phyloP scores from a whole-genome alignment of 2,888 invertebrate species.

The Autographa pulchrina region DNA sequence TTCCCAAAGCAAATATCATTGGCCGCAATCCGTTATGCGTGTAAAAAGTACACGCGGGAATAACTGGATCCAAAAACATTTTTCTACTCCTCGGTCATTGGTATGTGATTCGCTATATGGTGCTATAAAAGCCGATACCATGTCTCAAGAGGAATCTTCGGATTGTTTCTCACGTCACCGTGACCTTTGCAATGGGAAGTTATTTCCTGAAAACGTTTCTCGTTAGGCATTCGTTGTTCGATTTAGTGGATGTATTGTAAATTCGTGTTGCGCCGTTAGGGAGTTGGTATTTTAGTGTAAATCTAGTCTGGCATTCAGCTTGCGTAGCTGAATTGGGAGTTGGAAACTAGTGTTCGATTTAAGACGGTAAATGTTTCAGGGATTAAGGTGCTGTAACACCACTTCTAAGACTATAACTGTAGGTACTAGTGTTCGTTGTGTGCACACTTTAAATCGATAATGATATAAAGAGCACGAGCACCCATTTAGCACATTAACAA shows the following conservation, averaged over 20 bases:
- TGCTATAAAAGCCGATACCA: conserved; percentile 63
- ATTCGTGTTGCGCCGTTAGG: conserved; percentile 1
- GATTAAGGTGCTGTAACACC: background rate
- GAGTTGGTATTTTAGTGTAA: conserved; percentile 5
- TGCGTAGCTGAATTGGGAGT: background rate
- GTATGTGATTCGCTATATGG: conserved; percentile 45
- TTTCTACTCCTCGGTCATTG: conserved; percentile 56
- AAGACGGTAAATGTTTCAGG: background rate
- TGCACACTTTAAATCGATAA: too few relatives aligned
- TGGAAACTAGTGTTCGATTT: background rate
- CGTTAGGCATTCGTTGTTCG: conserved; percentile 39
- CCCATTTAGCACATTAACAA: too few relatives aligned
- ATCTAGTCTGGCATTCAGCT: background rate
- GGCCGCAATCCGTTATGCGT: conserved; percentile 65
- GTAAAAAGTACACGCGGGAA: conserved; percentile 65
- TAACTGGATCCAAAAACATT: conserved; percentile 59
- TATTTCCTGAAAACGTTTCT: conserved; percentile 59
- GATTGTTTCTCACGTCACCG: conserved; percentile 60
- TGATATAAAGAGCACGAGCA: too few relatives aligned
- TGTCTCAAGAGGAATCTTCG: conserved; percentile 59
- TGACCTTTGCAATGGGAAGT: conserved; percentile 57
- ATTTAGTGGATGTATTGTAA: conserved; percentile 11
- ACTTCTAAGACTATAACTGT: background rate
- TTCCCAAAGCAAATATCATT: conserved; percentile 56
- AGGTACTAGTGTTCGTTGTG: too few relatives aligned